Percentiles rank a stretch among this genome's conserved stretches.
phyloP scores from a whole-genome alignment of 2,797 vertebrate genomes.

The Natrix natrix region DNA sequence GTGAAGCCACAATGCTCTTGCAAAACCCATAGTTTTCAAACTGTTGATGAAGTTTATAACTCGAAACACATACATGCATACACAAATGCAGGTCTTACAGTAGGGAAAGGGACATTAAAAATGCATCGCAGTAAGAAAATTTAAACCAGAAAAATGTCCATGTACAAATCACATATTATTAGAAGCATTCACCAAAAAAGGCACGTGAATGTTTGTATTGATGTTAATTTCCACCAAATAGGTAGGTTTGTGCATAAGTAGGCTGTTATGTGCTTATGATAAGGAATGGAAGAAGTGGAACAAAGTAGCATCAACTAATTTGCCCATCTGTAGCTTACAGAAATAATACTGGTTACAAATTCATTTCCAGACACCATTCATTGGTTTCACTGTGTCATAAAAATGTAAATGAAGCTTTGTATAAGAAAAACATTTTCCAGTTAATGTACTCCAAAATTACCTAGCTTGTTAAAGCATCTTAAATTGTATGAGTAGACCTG shows the following conservation, averaged over 20 bases:
- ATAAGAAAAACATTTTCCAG: not conserved
- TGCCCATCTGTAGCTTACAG: not conserved
- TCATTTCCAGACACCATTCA: not conserved
- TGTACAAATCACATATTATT: not conserved
- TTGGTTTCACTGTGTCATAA: not conserved
- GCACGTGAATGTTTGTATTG: not conserved
- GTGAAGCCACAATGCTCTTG: not conserved
- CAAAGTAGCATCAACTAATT: not conserved
- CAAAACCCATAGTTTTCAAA: not conserved
- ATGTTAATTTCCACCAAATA: not conserved
- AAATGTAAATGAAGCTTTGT: not conserved
- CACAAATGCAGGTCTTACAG: not conserved
- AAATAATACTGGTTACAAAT: not conserved
- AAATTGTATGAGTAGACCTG: not conserved
- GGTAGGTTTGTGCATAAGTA: not conserved
- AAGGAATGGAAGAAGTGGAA: not conserved
- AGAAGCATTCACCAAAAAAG: not conserved
- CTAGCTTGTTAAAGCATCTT: too few species aligned
- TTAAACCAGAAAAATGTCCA: not conserved
- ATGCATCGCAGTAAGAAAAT: not conserved
- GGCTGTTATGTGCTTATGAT: not conserved
- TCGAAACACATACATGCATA: not conserved
- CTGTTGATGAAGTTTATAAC: not conserved
- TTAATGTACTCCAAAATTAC: not conserved
- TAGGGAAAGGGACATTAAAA: not conserved